Evolutionary conservation across 35 echinoderm and acorn worm species (phyloP), one percentile per base, ranked within the genome.

Genomic region (Stichopus chloronotus): DNA sequence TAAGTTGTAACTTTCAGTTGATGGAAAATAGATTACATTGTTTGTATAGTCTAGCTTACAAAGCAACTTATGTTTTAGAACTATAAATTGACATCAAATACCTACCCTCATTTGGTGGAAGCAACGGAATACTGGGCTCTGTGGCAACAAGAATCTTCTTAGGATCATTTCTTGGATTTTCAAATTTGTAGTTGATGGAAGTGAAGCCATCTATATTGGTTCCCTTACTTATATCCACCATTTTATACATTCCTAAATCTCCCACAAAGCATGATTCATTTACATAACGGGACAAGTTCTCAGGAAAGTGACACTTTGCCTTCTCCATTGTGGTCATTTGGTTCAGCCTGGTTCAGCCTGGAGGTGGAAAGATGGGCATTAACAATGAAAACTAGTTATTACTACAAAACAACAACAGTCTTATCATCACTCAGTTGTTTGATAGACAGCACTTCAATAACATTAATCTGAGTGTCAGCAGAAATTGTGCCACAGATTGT

Each of bases 101-200:
- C 72, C 14, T 81, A 81, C 78, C 53, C 43, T 81, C 78, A 52
- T 25, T 81, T 81, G 78, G 78, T 81, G 78, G 78, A 14, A 81
- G 14, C 10, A 81, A 53, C 2, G 78, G 78, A 52, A 81, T 43
- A 53, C 20, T 53, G 43, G 78, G 78, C 14, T 81, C 78, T 14
- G 24, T 52, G 24, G 78, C 24, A 14, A 81, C 25, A 14, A 83
- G 55, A 20, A 83, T 83, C 17, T 83, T 56, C 17, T 57, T 52
- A 55, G 80, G 80, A 17, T 55, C 80, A 52, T 83, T 83, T 14
- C 80, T 83, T 83, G 80, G 80, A 17, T 83, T 83, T 16, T 83
- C 43, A 56, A 83, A 83, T 5, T 52, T 83, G 53, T 17, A 83
- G 55, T 16, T 83, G 80, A 56, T 83, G 21, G 20, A 23, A 9